phyloP scores from a whole-genome alignment of 2,797 vertebrate species.

The Pipistrellus kuhlii region DNA sequence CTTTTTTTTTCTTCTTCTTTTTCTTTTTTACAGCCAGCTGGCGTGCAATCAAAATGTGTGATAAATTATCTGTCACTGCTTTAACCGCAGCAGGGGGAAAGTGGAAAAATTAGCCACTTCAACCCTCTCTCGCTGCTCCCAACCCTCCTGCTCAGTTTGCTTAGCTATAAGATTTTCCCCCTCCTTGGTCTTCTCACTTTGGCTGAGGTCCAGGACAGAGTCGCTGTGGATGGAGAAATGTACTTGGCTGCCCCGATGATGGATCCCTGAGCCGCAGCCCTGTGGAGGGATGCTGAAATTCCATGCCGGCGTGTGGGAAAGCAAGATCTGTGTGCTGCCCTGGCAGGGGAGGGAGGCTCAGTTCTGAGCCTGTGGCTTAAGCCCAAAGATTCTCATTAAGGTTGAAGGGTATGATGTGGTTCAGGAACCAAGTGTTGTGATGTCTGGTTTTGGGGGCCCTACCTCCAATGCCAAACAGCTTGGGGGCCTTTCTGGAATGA shows the following conservation, averaged over 20 bases:
- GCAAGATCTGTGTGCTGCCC: constrained; percentile 78
- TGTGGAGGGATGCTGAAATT: constrained; percentile 75
- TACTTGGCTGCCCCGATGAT: constrained; percentile 81
- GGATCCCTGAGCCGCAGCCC: constrained; percentile 82
- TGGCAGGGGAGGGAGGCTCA: constrained; percentile 71
- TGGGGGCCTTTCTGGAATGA: constrained; percentile 55
- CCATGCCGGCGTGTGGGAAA: constrained; percentile 78
- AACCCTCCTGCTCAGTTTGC: constrained; percentile 66
- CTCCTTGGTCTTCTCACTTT: constrained; percentile 83
- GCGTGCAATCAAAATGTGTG: constrained; percentile 89
- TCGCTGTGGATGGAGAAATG: constrained; percentile 75
- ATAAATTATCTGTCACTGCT: constrained; percentile 91
- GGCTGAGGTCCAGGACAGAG: constrained; percentile 85
- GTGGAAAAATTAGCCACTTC: constrained; percentile 84
- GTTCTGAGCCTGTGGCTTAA: constrained; percentile 74
- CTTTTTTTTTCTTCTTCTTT: constrained; percentile 29
- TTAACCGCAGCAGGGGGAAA: constrained; percentile 85
- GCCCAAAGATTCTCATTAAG: constrained; percentile 78
- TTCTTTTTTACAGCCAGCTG: constrained; percentile 88
- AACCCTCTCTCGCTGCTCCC: constrained; percentile 49
- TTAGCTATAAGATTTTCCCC: constrained; percentile 53
- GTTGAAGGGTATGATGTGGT: constrained; percentile 74
- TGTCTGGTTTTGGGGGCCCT: constrained; percentile 68
- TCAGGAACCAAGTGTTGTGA: constrained; percentile 61
- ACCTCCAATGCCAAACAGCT: constrained; percentile 72